Base-by-base conservation (phyloP, 1,140 invertebrate species). In the Drosophila triauraria region DNA sequence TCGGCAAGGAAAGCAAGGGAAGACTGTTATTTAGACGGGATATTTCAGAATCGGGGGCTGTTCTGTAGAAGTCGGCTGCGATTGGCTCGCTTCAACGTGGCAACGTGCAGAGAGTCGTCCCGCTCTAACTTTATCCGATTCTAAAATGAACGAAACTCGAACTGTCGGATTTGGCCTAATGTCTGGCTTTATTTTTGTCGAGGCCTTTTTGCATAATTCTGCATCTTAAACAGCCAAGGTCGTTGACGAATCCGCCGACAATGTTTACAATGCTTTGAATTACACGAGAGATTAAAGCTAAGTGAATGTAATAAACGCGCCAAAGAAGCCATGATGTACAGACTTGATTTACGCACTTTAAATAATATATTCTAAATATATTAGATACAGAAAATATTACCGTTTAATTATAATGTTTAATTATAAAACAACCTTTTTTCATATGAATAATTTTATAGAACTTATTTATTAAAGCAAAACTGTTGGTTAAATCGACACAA, bases 71-170 rank as follows among this genome's bases (percentile, higher is more conserved):
- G 56, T 56, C 40, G 7, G 10, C 17, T 86, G 44, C 50, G 48
- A 87, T 87, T 87, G 83, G 84, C 27, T 59, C 8, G 20, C 42
- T 42, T 15, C 48, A 13, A 25, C 17, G 75, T 27, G 25, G 47
- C 17, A 32, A 9, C 6, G 68, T 9, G 12, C 20, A 63, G 27
- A 63, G 56, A 51, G 80, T 84, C 68, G 84, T 88, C 80, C 56
- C 74, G 58, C 80, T 88, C 85, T 44, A 20, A 69, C 84, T 27
- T 77, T 88, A 88, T 88, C 84, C 76, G 84, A 44, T 60, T 72
- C 61, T 62, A 70, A 88, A 88, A 88, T 87, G 78, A 78, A 78
- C 60, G 82, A 79, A 56, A 57, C 30, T 76, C 35, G 44, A 61
- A 51, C 20, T 30, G 30, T 27, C 9, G 30, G 48, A 68, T 59